Evolutionary conservation across 2,797 vertebrate genomes (phyloP).

Genomic region (Rhynchonycteris naso): DNA sequence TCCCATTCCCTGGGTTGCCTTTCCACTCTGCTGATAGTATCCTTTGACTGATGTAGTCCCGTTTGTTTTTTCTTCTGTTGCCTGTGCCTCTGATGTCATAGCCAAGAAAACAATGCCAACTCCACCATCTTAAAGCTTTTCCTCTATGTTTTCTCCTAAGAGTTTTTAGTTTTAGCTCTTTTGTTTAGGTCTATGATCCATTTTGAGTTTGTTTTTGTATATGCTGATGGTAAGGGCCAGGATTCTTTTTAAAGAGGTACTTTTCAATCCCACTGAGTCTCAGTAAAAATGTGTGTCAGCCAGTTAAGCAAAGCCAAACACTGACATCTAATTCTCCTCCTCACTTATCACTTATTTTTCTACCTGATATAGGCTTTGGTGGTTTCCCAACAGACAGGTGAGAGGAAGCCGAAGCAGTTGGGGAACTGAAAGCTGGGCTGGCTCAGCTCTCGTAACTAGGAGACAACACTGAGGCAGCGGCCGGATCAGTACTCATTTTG

Average conservation of each 20-base stretch:
- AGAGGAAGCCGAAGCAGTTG: neutral
- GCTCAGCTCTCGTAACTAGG: neutral
- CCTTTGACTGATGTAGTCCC: neutral
- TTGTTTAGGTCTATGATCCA: neutral
- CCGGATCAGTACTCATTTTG: neutral
- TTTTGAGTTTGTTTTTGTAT: neutral
- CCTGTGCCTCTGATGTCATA: neutral
- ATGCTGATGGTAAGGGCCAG: neutral
- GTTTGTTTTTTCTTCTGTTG: neutral
- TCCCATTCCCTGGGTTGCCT: neutral
- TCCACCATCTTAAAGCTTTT: neutral
- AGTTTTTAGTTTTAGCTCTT: neutral
- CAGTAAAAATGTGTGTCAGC: neutral
- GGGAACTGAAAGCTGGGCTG: neutral
- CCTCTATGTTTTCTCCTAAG: conserved; percentile 8
- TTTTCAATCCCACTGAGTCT: neutral
- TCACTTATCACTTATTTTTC: neutral
- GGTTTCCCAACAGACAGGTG: conserved; percentile 12
- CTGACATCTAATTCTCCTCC: neutral
- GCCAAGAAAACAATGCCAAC: neutral
- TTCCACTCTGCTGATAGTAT: neutral
- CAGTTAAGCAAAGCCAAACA: neutral
- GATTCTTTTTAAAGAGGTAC: neutral
- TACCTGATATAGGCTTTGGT: neutral
- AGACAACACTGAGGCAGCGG: neutral